Evolutionary conservation across 2,113 vertebrate genomes (phyloP), one percentile per base, ranked within the genome.

Genomic region (Actinemys pallida): DNA sequence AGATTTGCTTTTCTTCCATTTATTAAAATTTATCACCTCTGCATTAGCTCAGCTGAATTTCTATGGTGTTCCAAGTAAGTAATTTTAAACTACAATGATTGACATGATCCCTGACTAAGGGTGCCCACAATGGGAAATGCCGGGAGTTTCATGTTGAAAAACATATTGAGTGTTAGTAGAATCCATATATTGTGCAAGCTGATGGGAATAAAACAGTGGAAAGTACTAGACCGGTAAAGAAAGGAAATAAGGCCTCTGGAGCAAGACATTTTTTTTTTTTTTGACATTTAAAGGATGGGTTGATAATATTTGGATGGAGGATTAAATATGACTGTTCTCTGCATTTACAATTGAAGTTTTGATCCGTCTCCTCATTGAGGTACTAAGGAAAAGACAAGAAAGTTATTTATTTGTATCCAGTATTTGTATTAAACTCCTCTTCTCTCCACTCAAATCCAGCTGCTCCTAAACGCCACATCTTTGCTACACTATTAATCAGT

Each of bases 51-150:
- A 87, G 22, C 85, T 94, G 57, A 52, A 54, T 95, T 92, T 96
- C 89, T 84, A 2, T 57, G 45, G n/a, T 76, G n/a, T 88, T 97
- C 84, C 86, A 93, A 95, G 75, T 59, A 94, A 93, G 90, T 83
- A 93, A 96, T 97, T 97, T 96, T 91, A 93, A 96, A 94, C 92
- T 95, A 81, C 75, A 93, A 8, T 97, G 96, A 96, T 95, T 97
- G 95, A 97, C 83, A 93, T 79, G 89, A 93, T 95, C 52, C 90
- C 88, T 97, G 96, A 93, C 83, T 96, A 96, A 96, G 59, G 9
- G 90, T 91, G 69, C 89, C 90, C 89, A 96, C 94, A 93, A 86
- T 78, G 94, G 94, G 96, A 97, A 96, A 94, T 94, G 91, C 86
- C 85, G 81, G 42, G 89, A 88, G 75, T 91, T 95, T 92, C 3